Base-by-base conservation (phyloP, 2,888 invertebrate species). In the Pterostichus madidus region DNA sequence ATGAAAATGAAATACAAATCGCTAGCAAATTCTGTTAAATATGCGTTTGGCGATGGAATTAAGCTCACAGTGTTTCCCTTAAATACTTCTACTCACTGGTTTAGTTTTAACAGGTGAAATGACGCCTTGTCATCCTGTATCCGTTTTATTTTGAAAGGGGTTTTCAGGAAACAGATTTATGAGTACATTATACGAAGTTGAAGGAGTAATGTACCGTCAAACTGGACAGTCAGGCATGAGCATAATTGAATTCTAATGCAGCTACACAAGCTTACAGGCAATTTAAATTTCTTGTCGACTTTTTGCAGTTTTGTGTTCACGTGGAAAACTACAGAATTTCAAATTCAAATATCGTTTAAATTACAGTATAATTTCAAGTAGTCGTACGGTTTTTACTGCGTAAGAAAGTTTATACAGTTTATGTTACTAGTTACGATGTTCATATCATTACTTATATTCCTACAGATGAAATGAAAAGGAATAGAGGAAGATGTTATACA, bases 171-270 rank as follows among this genome's bases (percentile, higher is more conserved):
- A 56, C 56, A 56, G 56, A 11, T 56, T 13, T 17, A 56, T 56
- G 56, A 56, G 56, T 61, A 61, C 31, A 32, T 61, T 61, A 61
- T 61, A 61, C 13, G 31, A 61, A 61, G 31, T 61, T 61, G 5
- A 17, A 56, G 61, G 32, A 61, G 61, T 32, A 61, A 61, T 31
- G 32, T 61, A 61, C 32, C 61, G 61, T 61, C 32, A 61, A 61
- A 61, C 61, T 32, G 61, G 11, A 31, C 61, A 32, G 61, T 32
- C 32, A 61, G 3, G 13, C 17, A 17, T 13, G 61, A 61, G 32
- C 11, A 32, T 13, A 61, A 61, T 61, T 61, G 32, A 61, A 61
- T 61, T 32, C 61, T 32, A 61, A 61, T 61, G 61, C 61, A 61
- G n/a, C 11, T 61, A 7, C 32, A 61, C 31, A 32, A 32, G 11